phyloP scores from a whole-genome alignment of 2,113 vertebrate genomes.

The Acrocephalus arundinaceus region DNA sequence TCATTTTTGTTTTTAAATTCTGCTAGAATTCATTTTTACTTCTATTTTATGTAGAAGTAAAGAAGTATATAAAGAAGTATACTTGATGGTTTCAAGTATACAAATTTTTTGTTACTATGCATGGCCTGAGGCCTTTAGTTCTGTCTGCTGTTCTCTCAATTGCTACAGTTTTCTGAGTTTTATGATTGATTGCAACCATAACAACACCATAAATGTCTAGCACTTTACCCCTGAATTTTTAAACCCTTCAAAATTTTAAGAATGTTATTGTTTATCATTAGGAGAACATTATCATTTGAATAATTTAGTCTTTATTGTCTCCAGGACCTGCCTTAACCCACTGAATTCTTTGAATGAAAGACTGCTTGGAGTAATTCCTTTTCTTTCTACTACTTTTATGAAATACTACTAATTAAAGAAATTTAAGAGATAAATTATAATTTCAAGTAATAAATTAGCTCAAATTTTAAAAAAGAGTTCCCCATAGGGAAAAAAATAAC shows the following conservation, averaged over 20 bases:
- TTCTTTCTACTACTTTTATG: not conserved
- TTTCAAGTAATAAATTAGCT: not conserved
- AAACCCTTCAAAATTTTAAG: not conserved
- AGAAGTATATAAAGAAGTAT: too few species aligned
- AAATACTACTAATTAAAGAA: not conserved
- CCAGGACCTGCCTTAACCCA: not conserved
- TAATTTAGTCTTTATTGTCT: not conserved
- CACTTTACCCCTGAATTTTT: not conserved
- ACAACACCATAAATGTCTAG: not conserved
- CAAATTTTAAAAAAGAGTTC: not conserved
- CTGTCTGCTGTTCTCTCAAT: not conserved
- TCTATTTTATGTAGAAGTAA: not conserved
- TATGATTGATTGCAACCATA: not conserved
- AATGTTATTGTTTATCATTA: not conserved
- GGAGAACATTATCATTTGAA: not conserved
- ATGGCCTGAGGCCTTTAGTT: not conserved
- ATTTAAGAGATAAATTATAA: not conserved
- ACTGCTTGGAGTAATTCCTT: not conserved
- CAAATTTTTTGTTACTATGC: not conserved
- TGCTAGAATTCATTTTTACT: not conserved
- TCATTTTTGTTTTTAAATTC: not conserved
- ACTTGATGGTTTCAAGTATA: not conserved
- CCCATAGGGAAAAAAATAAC: not conserved
- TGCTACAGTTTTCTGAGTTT: not conserved
- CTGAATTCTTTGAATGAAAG: not conserved